Conservation (phyloP, 2,113 vertebrate species). For the Thunnus thynnus region DNA sequence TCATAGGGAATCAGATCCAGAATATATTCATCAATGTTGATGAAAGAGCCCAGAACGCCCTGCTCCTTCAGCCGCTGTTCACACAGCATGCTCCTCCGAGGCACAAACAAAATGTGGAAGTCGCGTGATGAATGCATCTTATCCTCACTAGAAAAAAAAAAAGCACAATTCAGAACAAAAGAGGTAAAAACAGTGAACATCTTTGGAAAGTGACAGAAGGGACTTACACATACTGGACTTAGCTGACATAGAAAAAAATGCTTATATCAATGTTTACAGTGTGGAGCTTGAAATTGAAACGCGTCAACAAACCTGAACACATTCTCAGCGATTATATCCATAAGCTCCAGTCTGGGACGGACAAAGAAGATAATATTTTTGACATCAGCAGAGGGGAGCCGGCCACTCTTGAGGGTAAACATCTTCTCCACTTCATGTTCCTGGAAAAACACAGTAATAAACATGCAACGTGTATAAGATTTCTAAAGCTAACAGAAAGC, state of each 20-base stretch:
- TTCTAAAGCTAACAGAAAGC: not conserved
- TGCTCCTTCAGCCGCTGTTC: conserved; percentile 96
- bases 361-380: conserved; percentile 99
- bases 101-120: conserved; percentile 97
- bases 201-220: not conserved
- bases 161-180: not conserved
- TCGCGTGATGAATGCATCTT: conserved; percentile 89
- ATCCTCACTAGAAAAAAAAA: conserved; percentile 87
- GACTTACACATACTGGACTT: not conserved
- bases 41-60: conserved; percentile 92
- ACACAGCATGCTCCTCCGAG: conserved; percentile 93
- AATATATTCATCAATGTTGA: conserved; percentile 94
- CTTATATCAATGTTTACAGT: not conserved
- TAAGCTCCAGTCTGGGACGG: conserved; percentile 93
- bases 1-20: conserved; percentile 97
- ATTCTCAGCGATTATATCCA: conserved; percentile 97
- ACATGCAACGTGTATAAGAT: not conserved
- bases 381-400: conserved; percentile 92
- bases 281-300: not conserved
- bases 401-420: conserved; percentile 95
- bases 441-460: conserved; percentile 72
- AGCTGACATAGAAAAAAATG: not conserved
- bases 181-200: not conserved
- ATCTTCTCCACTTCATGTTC: conserved; percentile 99
- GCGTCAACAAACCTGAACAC: conserved; percentile 86